Percentiles rank a stretch among this genome's conserved stretches.
phyloP scores from a whole-genome alignment of 2,797 vertebrate species.

The Halcyon leucocephala region DNA sequence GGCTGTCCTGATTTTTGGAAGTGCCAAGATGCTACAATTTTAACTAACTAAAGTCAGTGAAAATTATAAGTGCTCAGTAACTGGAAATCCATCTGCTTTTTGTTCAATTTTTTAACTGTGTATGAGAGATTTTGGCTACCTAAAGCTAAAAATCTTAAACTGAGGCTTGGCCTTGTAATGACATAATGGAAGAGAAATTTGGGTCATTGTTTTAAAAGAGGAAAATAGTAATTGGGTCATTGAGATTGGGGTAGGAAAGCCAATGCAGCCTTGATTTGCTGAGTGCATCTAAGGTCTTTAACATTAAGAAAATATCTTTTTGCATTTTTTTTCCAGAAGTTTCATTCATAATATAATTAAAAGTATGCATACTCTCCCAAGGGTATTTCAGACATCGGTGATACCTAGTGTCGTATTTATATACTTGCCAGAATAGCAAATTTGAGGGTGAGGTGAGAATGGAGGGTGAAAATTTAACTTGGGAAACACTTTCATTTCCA shows the following conservation, averaged over 20 bases:
- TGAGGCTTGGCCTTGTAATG: background rate
- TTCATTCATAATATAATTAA: background rate
- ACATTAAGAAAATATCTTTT: background rate
- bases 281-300: background rate
- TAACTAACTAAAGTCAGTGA: background rate
- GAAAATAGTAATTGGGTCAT: background rate
- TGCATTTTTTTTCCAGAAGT: background rate
- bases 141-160: background rate
- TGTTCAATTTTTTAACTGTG: background rate
- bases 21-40: background rate
- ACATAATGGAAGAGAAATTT: background rate
- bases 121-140: background rate
- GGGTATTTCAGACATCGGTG: background rate
- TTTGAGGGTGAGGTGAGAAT: background rate
- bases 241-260: background rate
- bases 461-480: background rate
- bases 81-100: background rate
- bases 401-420: background rate
- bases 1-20: conserved; percentile 29
- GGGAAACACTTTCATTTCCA: background rate
- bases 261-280: background rate
- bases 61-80: background rate
- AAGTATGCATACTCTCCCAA: background rate
- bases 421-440: background rate
- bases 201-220: background rate